Base-by-base conservation (phyloP, 2,888 invertebrate species). In the Zygogramma bicolorata region DNA sequence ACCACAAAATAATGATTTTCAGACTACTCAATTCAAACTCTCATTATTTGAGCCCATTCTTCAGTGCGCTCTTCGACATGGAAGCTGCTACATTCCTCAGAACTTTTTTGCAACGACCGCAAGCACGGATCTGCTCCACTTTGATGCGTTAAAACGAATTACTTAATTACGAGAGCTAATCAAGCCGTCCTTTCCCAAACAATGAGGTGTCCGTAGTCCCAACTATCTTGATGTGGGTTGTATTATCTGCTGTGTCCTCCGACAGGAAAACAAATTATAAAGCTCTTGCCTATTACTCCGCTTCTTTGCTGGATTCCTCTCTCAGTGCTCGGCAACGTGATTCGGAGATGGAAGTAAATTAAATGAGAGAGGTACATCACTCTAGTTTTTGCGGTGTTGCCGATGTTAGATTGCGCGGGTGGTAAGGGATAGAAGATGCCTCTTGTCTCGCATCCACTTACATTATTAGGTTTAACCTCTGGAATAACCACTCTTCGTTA, bases 171-270 rank as follows among this genome's bases (percentile, higher is more conserved):
- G 57, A 67, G 70, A 74, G 69, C 65, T 74, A 74, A 75, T 75
- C 70, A 65, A 34, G 68, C 31, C 29, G 29, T 65, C 65, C 49
- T 60, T 42, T 61, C 61, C 68, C n/a, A 65, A 65, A 75, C 75
- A 72, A 75, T 70, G 72, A 72, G 71, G 65, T 65, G 69, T 61
- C 70, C 65, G 57, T 65, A 58, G 67, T 69, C 63, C 59, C 65
- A 72, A 70, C 71, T 71, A 74, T 74, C 75, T 72, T 67, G 75
- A 75, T 72, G 75, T 72, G 75, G 75, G 75, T 75, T 70, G 68
- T 71, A 72, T 75, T 75, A 75, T 75, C 70, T 68, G 18, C 68
- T 49, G 59, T 71, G 69, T 75, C 70, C 70, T 70, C 65, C 60
- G 72, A 67, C 70, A 67, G 75, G 65, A 75, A 69, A 75, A 72